Evolutionary conservation across 2,888 invertebrate genomes (phyloP).

Genomic region (Meliscaeva auricollis): DNA sequence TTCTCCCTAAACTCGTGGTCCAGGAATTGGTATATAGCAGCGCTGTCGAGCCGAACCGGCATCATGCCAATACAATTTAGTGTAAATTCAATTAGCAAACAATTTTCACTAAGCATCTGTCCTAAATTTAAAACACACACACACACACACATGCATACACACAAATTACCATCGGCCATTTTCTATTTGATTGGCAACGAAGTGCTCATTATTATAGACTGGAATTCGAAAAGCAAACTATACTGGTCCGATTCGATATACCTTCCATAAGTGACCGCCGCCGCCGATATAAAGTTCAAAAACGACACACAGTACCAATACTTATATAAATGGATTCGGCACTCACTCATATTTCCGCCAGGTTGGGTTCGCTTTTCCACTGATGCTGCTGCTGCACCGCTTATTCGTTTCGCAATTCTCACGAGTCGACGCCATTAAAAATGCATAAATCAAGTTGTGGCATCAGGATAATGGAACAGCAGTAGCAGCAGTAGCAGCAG

Average conservation of each 20-base stretch:
- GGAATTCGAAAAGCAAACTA: neutral
- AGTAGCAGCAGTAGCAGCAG: neutral
- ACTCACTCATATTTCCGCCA: conserved; percentile 34
- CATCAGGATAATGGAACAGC: conserved; percentile 52
- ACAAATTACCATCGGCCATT: neutral
- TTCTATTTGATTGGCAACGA: conserved; percentile 34
- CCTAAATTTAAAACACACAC: conserved; percentile 37
- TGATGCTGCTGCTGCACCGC: neutral
- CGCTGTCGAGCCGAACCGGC: neutral
- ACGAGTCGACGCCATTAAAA: conserved; percentile 65
- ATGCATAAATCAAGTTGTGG: conserved; percentile 70
- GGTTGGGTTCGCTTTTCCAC: neutral
- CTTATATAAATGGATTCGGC: neutral
- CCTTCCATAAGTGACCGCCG: too few species aligned
- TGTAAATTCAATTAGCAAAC: conserved; percentile 70
- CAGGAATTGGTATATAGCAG: neutral
- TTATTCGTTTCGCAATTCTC: conserved; percentile 34
- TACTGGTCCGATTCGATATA: neutral
- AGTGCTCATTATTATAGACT: neutral
- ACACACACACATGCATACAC: conserved; percentile 12
- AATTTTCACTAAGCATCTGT: conserved; percentile 51
- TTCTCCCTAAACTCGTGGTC: neutral
- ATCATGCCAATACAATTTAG: conserved; percentile 31
- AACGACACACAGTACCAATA: too few species aligned
- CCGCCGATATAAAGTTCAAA: too few species aligned